Conservation (phyloP, 2,888 invertebrate genomes). For the Rhyacophila evoluta region DNA sequence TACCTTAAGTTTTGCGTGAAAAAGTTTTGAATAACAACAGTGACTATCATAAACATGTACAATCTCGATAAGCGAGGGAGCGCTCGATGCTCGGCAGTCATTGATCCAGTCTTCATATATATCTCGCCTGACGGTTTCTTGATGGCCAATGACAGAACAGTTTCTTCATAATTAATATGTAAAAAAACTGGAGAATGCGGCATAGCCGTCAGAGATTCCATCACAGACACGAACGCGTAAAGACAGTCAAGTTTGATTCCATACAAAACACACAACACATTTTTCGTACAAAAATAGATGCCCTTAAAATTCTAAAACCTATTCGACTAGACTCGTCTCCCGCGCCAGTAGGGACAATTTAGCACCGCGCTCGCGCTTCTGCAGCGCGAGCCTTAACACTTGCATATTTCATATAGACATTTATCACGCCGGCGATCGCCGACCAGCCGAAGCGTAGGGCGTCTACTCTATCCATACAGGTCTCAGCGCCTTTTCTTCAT, state of each 20-base stretch:
- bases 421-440: not conserved
- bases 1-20: not conserved
- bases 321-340: slow-evolving; percentile 49
- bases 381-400: slow-evolving; percentile 15
- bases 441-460: not conserved
- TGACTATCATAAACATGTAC: not conserved
- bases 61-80: slow-evolving; percentile 36
- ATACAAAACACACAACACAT: slow-evolving; percentile 28
- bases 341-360: slow-evolving; percentile 27
- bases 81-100: slow-evolving; percentile 39
- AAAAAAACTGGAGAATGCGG: not conserved
- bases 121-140: not conserved
- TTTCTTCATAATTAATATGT: not conserved
- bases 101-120: slow-evolving; percentile 50
- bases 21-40: not conserved
- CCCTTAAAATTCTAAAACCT: slow-evolving; percentile 46
- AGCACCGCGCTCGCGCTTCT: slow-evolving; percentile 20
- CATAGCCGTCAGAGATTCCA: slow-evolving; percentile 42
- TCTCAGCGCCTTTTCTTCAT: not conserved
- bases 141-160: not conserved
- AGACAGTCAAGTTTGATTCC: slow-evolving; percentile 13
- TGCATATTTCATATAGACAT: slow-evolving; percentile 1
- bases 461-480: not conserved
- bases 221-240: not conserved
- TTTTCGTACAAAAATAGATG: slow-evolving; percentile 53